These are phyloP conservation scores for Thermophis baileyi DNA, from an alignment of 2,113 vertebrate species.

Conservation along the genomic window DNA sequence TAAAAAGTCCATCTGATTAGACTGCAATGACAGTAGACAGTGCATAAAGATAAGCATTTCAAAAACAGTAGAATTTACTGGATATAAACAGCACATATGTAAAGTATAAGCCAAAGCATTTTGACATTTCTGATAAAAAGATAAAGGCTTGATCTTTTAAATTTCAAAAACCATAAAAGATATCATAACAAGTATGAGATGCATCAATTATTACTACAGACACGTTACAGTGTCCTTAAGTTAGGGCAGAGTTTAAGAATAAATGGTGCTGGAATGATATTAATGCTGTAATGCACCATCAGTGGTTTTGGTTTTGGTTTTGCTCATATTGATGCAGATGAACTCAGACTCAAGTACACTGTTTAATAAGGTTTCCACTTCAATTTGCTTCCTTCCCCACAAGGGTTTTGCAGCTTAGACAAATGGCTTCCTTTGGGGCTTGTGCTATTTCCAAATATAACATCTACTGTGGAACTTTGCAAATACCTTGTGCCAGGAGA, in stretches of 20 bases:
- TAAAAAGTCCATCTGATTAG: slow-evolving; percentile 10
- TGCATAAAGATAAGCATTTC: slow-evolving; percentile 15
- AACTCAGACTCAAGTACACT: slow-evolving; percentile 48
- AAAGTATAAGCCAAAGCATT: neutral
- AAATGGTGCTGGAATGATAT: slow-evolving; percentile 34
- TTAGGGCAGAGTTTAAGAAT: slow-evolving; percentile 57
- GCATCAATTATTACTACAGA: slow-evolving; percentile 51
- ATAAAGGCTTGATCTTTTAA: slow-evolving; percentile 41
- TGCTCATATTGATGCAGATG: slow-evolving; percentile 10
- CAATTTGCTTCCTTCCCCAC: slow-evolving; percentile 47
- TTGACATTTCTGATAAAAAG: slow-evolving; percentile 43
- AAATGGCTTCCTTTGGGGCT: slow-evolving; percentile 45
- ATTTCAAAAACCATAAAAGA: slow-evolving; percentile 16
- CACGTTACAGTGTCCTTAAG: slow-evolving; percentile 53
- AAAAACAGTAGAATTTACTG: slow-evolving; percentile 4
- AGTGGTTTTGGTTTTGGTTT: slow-evolving; percentile 44
- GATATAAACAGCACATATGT: neutral
- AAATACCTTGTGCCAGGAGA: neutral
- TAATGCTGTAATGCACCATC: slow-evolving; percentile 48
- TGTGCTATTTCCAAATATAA: slow-evolving; percentile 70
- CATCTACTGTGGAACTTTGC: slow-evolving; percentile 27
- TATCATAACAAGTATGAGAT: slow-evolving; percentile 29
- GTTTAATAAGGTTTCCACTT: slow-evolving; percentile 58
- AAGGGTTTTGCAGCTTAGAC: slow-evolving; percentile 55
- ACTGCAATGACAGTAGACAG: neutral